A percentile compares a stretch with the other conserved stretches of the same genome.
Evolutionary conservation across 2,888 invertebrate genomes (phyloP).

Genomic region (Phengaris arion): DNA sequence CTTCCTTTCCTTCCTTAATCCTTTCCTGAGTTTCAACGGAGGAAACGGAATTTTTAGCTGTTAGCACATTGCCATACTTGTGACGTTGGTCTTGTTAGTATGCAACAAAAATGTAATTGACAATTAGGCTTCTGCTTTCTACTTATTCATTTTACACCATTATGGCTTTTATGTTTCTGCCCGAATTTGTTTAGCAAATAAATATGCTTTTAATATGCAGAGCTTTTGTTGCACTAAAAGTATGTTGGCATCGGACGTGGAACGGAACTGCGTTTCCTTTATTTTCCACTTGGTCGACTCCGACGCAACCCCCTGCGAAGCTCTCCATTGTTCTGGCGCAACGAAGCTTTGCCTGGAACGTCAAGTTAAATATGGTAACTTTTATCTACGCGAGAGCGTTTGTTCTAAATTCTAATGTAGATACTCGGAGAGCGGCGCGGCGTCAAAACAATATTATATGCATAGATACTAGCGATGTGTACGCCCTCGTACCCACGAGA

Average conservation of each 20-base stretch:
- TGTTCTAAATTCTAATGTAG: neutral
- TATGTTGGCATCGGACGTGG: conserved; percentile 43
- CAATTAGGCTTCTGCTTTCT: too few species aligned
- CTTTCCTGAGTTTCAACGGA: too few species aligned
- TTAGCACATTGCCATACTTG: too few species aligned
- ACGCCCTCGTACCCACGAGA: too few species aligned
- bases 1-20: too few species aligned
- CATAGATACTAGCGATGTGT: too few species aligned
- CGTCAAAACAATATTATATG: too few species aligned
- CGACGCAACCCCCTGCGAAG: conserved; percentile 43
- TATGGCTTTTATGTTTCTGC: too few species aligned
- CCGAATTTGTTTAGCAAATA: neutral
- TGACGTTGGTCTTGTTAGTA: too few species aligned
- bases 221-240: conserved; percentile 27
- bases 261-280: conserved; percentile 66
- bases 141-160: too few species aligned
- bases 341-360: conserved; percentile 42
- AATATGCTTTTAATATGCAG: conserved; percentile 6
- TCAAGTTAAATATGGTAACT: conserved; percentile 23
- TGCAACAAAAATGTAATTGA: too few species aligned
- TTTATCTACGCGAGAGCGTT: conserved; percentile 32
- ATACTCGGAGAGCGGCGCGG: neutral
- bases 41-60: too few species aligned
- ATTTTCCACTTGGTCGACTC: conserved; percentile 58
- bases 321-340: conserved; percentile 55